phyloP scores from a whole-genome alignment of 2,888 invertebrate genomes.

The Nemapogon koenigi region DNA sequence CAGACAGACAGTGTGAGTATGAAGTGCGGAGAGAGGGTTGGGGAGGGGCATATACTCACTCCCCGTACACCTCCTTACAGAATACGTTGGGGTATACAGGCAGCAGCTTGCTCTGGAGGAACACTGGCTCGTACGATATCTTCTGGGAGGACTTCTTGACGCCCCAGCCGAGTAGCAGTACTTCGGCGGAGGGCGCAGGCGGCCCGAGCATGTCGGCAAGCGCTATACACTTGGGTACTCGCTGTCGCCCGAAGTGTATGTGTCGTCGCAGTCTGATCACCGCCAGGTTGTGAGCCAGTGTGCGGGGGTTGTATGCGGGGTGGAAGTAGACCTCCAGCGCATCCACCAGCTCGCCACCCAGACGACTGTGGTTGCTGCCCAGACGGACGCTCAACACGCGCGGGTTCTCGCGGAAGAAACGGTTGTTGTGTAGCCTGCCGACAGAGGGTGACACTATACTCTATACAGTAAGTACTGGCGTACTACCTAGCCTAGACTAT shows the following conservation, averaged over 20 bases:
- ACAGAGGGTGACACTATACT: too few relatives aligned
- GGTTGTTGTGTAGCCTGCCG: constrained; percentile 48
- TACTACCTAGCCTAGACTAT: too few relatives aligned
- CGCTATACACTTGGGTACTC: constrained; percentile 34
- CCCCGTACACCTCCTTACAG: constrained; percentile 47
- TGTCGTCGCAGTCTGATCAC: constrained; percentile 36
- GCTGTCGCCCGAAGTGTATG: constrained; percentile 29
- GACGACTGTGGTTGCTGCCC: constrained; percentile 50
- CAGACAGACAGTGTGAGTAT: background rate
- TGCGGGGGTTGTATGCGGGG: constrained; percentile 42
- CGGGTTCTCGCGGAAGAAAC: constrained; percentile 51
- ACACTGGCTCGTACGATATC: constrained; percentile 41
- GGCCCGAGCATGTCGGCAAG: constrained; percentile 24
- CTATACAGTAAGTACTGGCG: too few relatives aligned
- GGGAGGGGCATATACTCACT: constrained; percentile 28
- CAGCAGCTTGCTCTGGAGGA: constrained; percentile 38
- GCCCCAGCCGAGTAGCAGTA: constrained; percentile 48
- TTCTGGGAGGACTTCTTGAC: constrained; percentile 46
- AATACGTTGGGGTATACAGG: constrained; percentile 45
- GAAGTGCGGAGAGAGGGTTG: background rate
- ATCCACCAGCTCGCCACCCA: constrained; percentile 41
- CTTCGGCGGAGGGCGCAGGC: constrained; percentile 32
- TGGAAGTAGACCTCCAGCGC: constrained; percentile 53
- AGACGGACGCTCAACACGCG: constrained; percentile 35
- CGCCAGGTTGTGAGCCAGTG: constrained; percentile 39